Conservation (phyloP, 2,797 vertebrate genomes). For the Calcarius lapponicus region DNA sequence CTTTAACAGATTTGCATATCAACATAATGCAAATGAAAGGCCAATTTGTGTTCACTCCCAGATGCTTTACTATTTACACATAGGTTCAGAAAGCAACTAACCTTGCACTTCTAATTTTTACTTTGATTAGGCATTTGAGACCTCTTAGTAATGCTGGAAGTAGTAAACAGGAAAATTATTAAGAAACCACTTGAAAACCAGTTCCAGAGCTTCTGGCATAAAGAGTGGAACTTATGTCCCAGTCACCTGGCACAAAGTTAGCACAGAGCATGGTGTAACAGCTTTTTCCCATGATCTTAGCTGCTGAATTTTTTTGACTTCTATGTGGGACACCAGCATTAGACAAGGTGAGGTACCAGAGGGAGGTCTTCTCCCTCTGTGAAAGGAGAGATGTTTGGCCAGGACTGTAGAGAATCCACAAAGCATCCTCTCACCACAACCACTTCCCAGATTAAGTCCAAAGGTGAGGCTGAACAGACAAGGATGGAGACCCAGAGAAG, state of each 20-base stretch:
- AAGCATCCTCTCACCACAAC: background rate
- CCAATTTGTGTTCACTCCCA: background rate
- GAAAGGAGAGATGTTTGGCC: background rate
- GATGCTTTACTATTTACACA: background rate
- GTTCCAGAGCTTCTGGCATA: background rate
- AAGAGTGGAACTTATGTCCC: background rate
- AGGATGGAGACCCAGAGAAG: background rate
- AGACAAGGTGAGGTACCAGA: background rate
- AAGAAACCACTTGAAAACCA: background rate
- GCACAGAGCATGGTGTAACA: background rate
- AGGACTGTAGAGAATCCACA: background rate
- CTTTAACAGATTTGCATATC: background rate
- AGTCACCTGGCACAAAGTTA: background rate
- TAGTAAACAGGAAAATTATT: background rate
- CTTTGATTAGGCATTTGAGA: background rate
- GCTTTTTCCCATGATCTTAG: background rate
- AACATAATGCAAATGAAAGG: background rate
- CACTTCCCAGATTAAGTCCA: background rate
- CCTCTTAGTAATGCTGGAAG: background rate
- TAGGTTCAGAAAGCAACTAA: background rate
- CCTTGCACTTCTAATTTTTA: background rate
- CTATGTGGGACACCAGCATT: fast-evolving
- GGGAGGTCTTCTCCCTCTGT: background rate
- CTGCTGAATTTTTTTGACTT: background rate
- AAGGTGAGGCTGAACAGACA: background rate